These are phyloP conservation scores for Ciconia boyciana DNA, from an alignment of 2,113 vertebrate genomes.

Conservation along the genomic window DNA sequence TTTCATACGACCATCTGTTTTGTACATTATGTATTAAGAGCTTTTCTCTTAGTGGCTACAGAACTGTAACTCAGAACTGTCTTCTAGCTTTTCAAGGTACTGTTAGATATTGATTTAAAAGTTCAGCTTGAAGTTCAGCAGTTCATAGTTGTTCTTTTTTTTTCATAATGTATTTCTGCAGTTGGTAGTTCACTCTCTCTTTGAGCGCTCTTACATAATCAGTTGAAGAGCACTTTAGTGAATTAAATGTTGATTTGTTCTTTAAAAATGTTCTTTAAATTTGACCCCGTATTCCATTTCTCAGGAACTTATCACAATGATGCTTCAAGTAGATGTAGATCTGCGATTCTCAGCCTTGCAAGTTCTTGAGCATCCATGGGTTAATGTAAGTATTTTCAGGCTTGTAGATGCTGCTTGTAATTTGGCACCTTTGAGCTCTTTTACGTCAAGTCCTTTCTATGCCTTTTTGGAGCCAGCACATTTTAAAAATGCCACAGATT, in stretches of 20 bases:
- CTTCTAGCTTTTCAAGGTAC: constrained; percentile 24
- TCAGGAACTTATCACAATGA: constrained; percentile 92
- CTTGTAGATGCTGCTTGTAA: not conserved
- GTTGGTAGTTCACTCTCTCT: not conserved
- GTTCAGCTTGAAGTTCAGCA: not conserved
- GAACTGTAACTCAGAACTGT: not conserved
- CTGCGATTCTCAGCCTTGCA: constrained; percentile 90
- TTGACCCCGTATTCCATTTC: not conserved
- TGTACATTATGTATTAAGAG: not conserved
- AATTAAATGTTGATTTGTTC: not conserved
- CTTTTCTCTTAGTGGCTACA: constrained; percentile 2
- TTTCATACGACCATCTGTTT: constrained; percentile 17
- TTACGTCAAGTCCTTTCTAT: not conserved
- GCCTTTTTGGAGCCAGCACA: not conserved
- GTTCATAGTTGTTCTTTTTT: not conserved
- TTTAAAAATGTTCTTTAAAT: not conserved
- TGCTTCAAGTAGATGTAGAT: constrained; percentile 91
- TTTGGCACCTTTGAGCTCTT: not conserved
- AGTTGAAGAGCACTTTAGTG: not conserved
- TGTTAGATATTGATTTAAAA: not conserved
- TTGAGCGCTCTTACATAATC: not conserved
- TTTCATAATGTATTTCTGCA: not conserved
- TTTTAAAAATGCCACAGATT: not conserved
- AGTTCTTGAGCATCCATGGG: constrained; percentile 94
- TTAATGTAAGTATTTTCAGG: constrained; percentile 86